Conservation (phyloP, 2,797 vertebrate species). For the Discoglossus pictus region DNA sequence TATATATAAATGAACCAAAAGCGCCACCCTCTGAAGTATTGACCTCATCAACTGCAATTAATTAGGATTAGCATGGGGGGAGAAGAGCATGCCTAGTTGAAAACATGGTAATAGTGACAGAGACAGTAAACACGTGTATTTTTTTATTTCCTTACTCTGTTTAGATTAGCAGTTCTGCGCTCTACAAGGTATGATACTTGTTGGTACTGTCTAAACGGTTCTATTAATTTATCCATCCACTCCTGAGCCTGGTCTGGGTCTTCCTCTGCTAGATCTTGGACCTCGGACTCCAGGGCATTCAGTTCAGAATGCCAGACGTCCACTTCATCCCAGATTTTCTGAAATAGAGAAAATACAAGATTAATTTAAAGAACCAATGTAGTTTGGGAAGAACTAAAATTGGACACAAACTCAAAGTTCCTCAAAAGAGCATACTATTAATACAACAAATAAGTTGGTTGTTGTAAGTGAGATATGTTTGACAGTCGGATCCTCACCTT, state of each 20-base stretch:
- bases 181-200: constrained; percentile 82
- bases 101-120: too few species aligned
- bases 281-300: constrained; percentile 81
- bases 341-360: background rate
- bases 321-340: constrained; percentile 88
- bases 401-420: too few species aligned
- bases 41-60: too few species aligned
- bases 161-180: constrained; percentile 80
- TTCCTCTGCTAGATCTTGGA: constrained; percentile 85
- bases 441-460: too few species aligned
- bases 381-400: too few species aligned
- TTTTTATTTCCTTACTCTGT: constrained; percentile 85
- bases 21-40: background rate
- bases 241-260: constrained; percentile 73
- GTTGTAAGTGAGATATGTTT: background rate
- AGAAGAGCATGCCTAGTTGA: too few species aligned
- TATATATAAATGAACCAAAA: too few species aligned
- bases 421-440: too few species aligned
- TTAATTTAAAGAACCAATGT: too few species aligned
- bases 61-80: too few species aligned
- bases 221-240: constrained; percentile 77
- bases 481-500: constrained; percentile 86
- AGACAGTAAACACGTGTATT: too few species aligned
- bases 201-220: constrained; percentile 80
- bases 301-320: constrained; percentile 84